These are phyloP conservation scores for Muscidifurax raptorellus DNA, from an alignment of 1,140 invertebrate genomes.

Conservation along the genomic window DNA sequence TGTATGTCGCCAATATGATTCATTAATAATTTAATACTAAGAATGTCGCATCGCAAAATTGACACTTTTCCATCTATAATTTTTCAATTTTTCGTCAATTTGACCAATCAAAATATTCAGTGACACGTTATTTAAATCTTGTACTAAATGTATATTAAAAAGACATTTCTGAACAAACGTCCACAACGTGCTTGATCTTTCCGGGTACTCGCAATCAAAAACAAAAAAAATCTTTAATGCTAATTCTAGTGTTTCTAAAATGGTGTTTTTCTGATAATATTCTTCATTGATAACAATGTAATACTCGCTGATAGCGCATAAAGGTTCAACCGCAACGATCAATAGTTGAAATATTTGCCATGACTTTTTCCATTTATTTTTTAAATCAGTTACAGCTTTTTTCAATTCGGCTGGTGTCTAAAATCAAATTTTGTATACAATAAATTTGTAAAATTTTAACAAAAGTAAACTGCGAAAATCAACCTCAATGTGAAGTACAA, in stretches of 20 bases:
- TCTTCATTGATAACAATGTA: slow-evolving; percentile 6
- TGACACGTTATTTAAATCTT: neutral
- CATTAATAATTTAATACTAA: no score
- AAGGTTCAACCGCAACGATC: neutral
- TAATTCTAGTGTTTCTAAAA: neutral
- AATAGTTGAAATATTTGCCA: neutral
- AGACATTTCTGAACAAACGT: neutral
- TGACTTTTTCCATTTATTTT: no score
- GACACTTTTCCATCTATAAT: no score
- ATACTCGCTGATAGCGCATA: neutral
- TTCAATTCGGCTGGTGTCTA: no score
- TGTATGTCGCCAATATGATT: no score
- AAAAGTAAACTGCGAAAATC: no score
- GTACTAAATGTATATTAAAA: neutral
- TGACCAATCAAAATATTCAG: neutral
- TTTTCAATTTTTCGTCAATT: no score
- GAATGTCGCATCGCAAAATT: no score
- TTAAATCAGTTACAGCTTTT: no score
- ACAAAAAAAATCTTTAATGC: slow-evolving; percentile 1
- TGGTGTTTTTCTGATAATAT: neutral
- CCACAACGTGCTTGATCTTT: neutral
- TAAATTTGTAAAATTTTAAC: no score
- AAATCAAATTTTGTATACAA: no score
- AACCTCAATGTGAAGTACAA: no score
- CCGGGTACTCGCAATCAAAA: neutral